Conservation (phyloP, 2,113 vertebrate genomes). For the Spea multiplicata region DNA sequence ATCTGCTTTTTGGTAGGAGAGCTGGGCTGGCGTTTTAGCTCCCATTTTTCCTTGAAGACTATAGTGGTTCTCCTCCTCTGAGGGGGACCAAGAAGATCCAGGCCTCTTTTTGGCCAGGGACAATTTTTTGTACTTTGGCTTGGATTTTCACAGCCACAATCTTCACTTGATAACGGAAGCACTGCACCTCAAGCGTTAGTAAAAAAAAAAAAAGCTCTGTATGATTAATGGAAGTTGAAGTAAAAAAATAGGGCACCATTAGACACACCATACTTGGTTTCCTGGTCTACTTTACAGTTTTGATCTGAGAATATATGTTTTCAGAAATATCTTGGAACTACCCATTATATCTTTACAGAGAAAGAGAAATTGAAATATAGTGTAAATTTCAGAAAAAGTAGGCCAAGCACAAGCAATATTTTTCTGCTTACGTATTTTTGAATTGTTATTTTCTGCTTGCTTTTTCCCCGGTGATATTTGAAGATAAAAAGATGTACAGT, state of each 20-base stretch:
- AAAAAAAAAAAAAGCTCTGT: slow-evolving; percentile 1
- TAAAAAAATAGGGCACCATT: slow-evolving; percentile 36
- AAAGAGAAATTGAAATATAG: slow-evolving; percentile 9
- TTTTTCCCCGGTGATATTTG: too few relatives aligned
- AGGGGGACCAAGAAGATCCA: too few relatives aligned
- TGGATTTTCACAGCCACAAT: too few relatives aligned
- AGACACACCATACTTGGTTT: slow-evolving; percentile 17
- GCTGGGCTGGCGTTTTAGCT: too few relatives aligned
- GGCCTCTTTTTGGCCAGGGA: too few relatives aligned
- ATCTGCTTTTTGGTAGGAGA: too few relatives aligned
- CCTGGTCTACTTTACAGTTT: slow-evolving; percentile 24
- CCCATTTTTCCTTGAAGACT: too few relatives aligned
- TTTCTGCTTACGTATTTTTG: neutral
- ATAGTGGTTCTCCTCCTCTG: too few relatives aligned
- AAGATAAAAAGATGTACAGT: too few relatives aligned
- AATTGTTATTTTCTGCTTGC: neutral
- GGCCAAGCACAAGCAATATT: neutral
- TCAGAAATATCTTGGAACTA: neutral
- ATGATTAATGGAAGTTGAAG: slow-evolving; percentile 39
- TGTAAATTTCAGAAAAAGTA: slow-evolving; percentile 18
- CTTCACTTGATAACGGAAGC: too few relatives aligned
- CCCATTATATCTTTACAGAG: neutral
- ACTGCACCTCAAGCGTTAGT: too few relatives aligned
- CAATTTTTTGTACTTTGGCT: too few relatives aligned
- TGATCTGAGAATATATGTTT: neutral